Conservation (phyloP, 2,888 invertebrate species). For the Epistrophella euchroma region DNA sequence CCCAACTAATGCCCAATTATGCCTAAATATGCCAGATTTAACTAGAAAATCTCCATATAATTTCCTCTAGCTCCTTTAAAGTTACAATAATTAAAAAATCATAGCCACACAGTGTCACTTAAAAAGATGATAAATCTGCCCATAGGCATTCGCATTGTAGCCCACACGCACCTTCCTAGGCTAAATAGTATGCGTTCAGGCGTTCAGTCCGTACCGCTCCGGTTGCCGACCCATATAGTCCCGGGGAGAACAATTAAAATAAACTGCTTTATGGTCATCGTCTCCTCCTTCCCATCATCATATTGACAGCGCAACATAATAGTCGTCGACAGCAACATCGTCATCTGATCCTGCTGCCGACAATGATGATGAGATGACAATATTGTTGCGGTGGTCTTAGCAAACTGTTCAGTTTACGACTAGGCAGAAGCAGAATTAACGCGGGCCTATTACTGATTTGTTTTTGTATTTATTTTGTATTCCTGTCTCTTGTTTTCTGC, state of each 20-base stretch:
- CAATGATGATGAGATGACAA: slow-evolving; percentile 68
- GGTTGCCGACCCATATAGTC: slow-evolving; percentile 66
- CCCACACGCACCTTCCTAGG: slow-evolving; percentile 45
- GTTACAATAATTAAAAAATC: slow-evolving; percentile 56
- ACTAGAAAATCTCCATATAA: slow-evolving; percentile 45
- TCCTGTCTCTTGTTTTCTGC: slow-evolving; percentile 28
- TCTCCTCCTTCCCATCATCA: slow-evolving; percentile 31
- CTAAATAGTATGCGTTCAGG: slow-evolving; percentile 33
- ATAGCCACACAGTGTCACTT: slow-evolving; percentile 63
- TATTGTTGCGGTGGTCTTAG: slow-evolving; percentile 60
- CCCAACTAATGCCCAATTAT: slow-evolving; percentile 33
- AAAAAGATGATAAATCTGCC: slow-evolving; percentile 65
- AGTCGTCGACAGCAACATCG: slow-evolving; percentile 66
- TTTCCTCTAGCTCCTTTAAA: slow-evolving; percentile 29
- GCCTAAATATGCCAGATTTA: slow-evolving; percentile 52
- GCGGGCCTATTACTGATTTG: slow-evolving; percentile 60
- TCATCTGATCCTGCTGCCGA: slow-evolving; percentile 60
- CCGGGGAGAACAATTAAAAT: slow-evolving; percentile 66
- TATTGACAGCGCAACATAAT: slow-evolving; percentile 59
- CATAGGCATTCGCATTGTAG: slow-evolving; percentile 36
- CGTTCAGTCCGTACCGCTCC: not conserved
- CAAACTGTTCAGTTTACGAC: slow-evolving; percentile 62
- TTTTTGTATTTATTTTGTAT: slow-evolving; percentile 32
- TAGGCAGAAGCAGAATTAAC: slow-evolving; percentile 32
- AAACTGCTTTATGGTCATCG: slow-evolving; percentile 49